phyloP scores from a whole-genome alignment of 2,888 invertebrate genomes.

The Xanthia togata region DNA sequence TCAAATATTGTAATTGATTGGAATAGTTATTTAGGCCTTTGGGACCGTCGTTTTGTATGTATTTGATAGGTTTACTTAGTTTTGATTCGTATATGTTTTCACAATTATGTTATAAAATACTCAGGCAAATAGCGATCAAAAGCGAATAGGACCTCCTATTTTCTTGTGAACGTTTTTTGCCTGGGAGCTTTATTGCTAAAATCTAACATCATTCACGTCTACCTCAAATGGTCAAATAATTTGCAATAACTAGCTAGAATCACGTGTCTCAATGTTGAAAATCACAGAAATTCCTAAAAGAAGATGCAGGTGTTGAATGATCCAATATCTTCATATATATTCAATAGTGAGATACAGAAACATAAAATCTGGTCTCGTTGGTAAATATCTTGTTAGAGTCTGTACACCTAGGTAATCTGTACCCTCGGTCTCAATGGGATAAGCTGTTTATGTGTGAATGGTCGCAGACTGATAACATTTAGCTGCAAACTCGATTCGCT shows the following conservation, averaged over 20 bases:
- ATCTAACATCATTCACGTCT: not conserved
- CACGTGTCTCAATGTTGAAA: not conserved
- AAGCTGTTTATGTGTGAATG: conserved; percentile 37
- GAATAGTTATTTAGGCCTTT: conserved; percentile 33
- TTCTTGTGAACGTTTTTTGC: too few species aligned
- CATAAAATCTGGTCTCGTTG: conserved; percentile 10
- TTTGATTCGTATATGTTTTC: conserved; percentile 1
- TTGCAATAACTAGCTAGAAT: conserved; percentile 1
- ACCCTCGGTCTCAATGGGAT: not conserved
- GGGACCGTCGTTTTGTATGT: conserved; percentile 1
- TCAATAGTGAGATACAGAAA: not conserved
- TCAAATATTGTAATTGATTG: conserved; percentile 61
- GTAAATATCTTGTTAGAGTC: conserved; percentile 12
- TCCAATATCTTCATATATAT: conserved; percentile 7
- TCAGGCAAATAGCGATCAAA: not conserved
- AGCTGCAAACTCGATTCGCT: conserved; percentile 24
- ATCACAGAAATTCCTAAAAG: not conserved
- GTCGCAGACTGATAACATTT: conserved; percentile 30
- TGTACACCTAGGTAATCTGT: conserved; percentile 2
- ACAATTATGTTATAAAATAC: not conserved
- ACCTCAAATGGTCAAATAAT: not conserved
- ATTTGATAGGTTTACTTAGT: not conserved
- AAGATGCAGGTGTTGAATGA: not conserved
- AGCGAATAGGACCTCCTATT: not conserved
- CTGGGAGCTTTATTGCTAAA: not conserved